Evolutionary conservation across 2,797 vertebrate genomes (phyloP), one percentile per base, ranked within the genome.

Genomic region (Brotogeris chrysoptera): DNA sequence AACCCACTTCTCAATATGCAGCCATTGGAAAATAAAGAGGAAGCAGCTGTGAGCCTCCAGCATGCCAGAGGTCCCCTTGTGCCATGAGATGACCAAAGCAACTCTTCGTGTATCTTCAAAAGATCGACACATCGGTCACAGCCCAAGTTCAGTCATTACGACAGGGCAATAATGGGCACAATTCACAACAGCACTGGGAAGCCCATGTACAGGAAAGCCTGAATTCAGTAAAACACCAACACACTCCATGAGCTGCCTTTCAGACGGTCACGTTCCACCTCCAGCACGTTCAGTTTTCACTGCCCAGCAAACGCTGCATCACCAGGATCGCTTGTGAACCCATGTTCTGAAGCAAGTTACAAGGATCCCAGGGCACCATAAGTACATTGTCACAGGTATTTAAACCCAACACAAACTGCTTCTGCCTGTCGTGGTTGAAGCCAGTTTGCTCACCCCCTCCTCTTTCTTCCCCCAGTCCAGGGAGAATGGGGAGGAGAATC

Each of bases 301-400:
- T 65, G 28, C 6, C 43, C n/a, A 65, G n/a, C 30, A 55, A 44
- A 65, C 1, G 9, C 7, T 57, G 71, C 49, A 72, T 20, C 16
- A 32, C 15, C 36, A 74, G 57, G 27, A 71, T 6, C 25, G 41
- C 27, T 30, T 34, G 23, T 27, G 30, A 92, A 30, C 49, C 50
- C 36, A 25, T 19, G 24, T 27, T 61, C 79, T 69, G 55, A 50
- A 87, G 36, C 7, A 70, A 39, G 7, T 28, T 15, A 10, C 7
- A 24, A 8, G 1, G 9, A 73, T 5, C 38, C 19, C 43, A 27
- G 14, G 16, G 70, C 27, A 64, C 5, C 28, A 2, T 1, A 16
- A 11, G 5, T 0, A 5, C 1, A 14, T 7, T 2, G 17, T 8
- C 39, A 23, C 5, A 12, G 6, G 16, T 11, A 30, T 21, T 1